Base-by-base conservation (phyloP, 2,113 vertebrate genomes). In the Cinclus cinclus region DNA sequence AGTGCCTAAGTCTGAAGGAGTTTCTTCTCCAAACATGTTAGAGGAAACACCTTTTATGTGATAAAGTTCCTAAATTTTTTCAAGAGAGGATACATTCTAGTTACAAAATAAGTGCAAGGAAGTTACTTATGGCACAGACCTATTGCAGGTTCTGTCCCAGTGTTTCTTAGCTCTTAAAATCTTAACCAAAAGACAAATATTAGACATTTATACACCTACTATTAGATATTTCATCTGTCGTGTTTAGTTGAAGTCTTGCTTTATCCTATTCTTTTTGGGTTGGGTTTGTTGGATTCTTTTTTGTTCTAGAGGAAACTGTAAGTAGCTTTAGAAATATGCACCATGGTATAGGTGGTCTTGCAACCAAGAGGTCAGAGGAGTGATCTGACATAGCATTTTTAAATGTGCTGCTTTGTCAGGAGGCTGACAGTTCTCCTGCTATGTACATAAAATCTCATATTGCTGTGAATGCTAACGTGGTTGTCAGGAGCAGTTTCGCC, bases 401-500 rank as follows among this genome's bases (percentile, higher is more conserved):
- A 92, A 96, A 96, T 92, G 94, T 92, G 87, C 83, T 96, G 28
- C 82, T 96, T 97, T 96, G 74, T 92, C 93, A 93, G 84, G 35
- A 77, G 47, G 85, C 74, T 97, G 97, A 83, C 97, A 98, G 90
- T 89, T 92, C 76, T 85, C 77, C 87, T 95, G 86, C 63, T 90
- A 68, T 73, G 87, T 95, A 95, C 96, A 97, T 97, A 97, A 97
- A 97, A 97, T 96, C 64, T 2, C 93, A 97, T 92, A 95, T 95
- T 96, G 95, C 92, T 97, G 44, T 88, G 96, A 97, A 97, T 97
- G 96, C 90, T 97, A 97, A 97, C 95, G 90, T 96, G 82, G 81
- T 96, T 98, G 96, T 97, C 97, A 97, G 78, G 89, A 98, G 76
- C 86, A 84, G 90, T 96, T 98, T 98, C 92, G 73, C 98, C 97